phyloP scores from a whole-genome alignment of 2,888 invertebrate genomes.

The Noctua janthina region DNA sequence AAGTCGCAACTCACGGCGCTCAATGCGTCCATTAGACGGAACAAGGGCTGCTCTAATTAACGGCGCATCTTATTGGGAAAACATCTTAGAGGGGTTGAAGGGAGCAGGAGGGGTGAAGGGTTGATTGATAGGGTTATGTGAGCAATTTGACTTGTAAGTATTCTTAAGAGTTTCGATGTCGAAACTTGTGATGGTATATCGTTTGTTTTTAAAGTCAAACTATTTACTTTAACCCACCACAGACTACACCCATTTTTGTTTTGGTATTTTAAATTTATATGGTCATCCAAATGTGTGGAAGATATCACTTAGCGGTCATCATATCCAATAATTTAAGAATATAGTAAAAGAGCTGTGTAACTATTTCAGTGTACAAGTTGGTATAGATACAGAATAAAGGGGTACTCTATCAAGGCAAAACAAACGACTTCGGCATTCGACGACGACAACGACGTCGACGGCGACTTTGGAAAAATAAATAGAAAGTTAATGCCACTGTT shows the following conservation, averaged over 20 bases:
- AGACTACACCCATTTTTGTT: neutral
- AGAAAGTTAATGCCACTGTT: neutral
- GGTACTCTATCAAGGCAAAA: neutral
- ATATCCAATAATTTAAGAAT: no score
- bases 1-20: conserved; percentile 64
- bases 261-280: neutral
- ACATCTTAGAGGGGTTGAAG: conserved; percentile 23
- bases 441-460: no score
- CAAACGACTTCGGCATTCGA: no score
- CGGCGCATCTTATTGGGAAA: conserved; percentile 59
- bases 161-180: neutral
- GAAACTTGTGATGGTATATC: neutral
- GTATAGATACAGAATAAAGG: no score
- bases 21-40: conserved; percentile 76
- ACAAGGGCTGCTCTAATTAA: conserved; percentile 75
- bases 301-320: neutral
- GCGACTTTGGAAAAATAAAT: neutral
- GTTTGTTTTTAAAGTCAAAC: neutral
- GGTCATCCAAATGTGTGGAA: neutral
- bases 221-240: neutral
- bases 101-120: neutral
- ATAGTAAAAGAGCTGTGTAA: no score
- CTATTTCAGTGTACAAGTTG: no score
- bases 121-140: conserved; percentile 44
- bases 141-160: conserved; percentile 13